These are phyloP conservation scores for Genyomyrus donnyi DNA, from an alignment of 2,113 vertebrate genomes.

Conservation along the genomic window DNA sequence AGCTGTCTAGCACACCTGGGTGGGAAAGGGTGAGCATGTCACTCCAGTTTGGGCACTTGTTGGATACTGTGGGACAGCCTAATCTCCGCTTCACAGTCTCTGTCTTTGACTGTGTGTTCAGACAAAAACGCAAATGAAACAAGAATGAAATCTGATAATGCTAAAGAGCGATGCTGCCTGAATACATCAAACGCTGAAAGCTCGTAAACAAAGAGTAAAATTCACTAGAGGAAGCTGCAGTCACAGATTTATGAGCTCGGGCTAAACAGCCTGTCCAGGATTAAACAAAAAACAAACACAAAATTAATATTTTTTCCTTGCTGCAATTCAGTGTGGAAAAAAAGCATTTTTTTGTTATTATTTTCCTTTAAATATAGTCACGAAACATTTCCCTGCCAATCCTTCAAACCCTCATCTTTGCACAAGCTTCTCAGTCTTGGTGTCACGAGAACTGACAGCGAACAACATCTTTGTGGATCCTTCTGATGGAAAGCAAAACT, in stretches of 20 bases:
- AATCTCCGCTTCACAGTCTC: background rate
- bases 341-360: background rate
- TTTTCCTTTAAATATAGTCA: background rate
- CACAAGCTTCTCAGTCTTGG: background rate
- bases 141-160: background rate
- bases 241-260: background rate
- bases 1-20: slow-evolving; percentile 8
- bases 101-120: background rate
- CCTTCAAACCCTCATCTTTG: background rate
- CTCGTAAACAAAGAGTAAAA: background rate
- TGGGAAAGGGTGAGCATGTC: background rate
- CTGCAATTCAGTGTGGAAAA: background rate
- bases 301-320: background rate
- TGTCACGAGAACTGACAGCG: background rate
- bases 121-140: background rate
- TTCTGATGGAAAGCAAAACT: slow-evolving; percentile 1
- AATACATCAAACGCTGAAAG: background rate
- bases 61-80: background rate
- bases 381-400: background rate
- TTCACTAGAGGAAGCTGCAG: background rate
- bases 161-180: background rate
- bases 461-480: slow-evolving; percentile 9
- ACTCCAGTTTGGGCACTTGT: background rate
- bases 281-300: background rate
- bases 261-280: background rate